Evolutionary conservation across 2,113 vertebrate species (phyloP).

Genomic region (Ailuropoda melanoleuca): DNA sequence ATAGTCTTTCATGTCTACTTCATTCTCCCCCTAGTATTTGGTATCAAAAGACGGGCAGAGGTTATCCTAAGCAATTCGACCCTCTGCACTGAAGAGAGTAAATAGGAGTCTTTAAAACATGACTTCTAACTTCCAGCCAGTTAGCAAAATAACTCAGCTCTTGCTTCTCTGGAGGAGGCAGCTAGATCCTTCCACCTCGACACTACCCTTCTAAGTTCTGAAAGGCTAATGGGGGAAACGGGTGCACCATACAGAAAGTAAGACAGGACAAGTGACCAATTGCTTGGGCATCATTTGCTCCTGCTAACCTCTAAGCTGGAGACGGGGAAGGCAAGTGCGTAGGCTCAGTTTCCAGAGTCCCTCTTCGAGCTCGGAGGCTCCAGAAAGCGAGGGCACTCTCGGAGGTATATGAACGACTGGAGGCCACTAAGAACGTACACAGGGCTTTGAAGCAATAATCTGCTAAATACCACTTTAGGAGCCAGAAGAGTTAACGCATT

Average conservation of each 20-base stretch:
- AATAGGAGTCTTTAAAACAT: neutral
- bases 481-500: constrained; percentile 67
- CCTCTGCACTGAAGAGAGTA: neutral
- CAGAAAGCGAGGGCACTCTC: neutral
- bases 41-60: neutral
- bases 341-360: neutral
- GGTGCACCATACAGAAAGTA: neutral
- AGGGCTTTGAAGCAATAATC: constrained; percentile 66
- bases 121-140: neutral
- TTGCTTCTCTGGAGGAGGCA: neutral
- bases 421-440: constrained; percentile 7
- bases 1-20: neutral
- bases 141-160: neutral
- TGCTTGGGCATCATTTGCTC: neutral
- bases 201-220: neutral
- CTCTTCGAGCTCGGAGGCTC: neutral
- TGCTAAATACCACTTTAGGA: constrained; percentile 67
- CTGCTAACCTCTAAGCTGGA: neutral
- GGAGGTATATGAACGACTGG: neutral
- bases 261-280: neutral
- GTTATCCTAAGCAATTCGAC: neutral
- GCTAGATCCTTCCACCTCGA: neutral
- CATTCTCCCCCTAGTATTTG: neutral
- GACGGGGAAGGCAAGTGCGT: too few relatives aligned
- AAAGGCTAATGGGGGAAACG: neutral